Base-by-base conservation (phyloP, 2,113 vertebrate species). In the Pterocles burchelli region DNA sequence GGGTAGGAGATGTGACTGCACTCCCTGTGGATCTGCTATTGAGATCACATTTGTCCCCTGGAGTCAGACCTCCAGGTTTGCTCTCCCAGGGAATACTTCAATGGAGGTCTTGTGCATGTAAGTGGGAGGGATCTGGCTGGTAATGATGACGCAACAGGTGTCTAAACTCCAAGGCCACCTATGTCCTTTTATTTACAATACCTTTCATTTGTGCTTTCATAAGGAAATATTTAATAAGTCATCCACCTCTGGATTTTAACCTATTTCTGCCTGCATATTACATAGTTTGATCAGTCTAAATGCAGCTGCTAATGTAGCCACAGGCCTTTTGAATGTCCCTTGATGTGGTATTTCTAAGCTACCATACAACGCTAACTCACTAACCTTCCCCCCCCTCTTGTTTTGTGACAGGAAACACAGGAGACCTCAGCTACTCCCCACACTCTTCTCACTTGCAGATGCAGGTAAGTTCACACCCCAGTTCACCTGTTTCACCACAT, bases 361-460 rank as follows among this genome's bases (percentile, higher is more conserved):
- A 26, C 36, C 16, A 7, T 68, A 28, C 66, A 38, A 72, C 2
- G 3, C 19, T 79, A 46, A 48, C 7, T 45, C n/a, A 73, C 15
- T 81, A 24, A 58, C 36, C 87, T 74, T 54, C 17, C 13, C 8
- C 7, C 12, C 0, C 41, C 9, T 88, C 33, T 74, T 82, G 52
- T 62, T 11, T 51, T 85, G 74, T 86, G 77, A 77, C 72, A 63
- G 96, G 94, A 88, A 89, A 71, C 61, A 48, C 33, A 28, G 94
- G 82, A 36, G 92, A 94, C 5, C 15, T 33, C 3, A 55, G 38
- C 34, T 96, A 97, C 22, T 94, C 96, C 15, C 96, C 97, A 0
- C 98, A 98, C 2, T 49, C 98, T 54, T 97, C 98, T 67, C 95
- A 98, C 36, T 97, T 98, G 38, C 98, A 96, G 91, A 93, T 98